Base-by-base conservation (phyloP, 2,888 invertebrate species). In the Stenodema calcarata region DNA sequence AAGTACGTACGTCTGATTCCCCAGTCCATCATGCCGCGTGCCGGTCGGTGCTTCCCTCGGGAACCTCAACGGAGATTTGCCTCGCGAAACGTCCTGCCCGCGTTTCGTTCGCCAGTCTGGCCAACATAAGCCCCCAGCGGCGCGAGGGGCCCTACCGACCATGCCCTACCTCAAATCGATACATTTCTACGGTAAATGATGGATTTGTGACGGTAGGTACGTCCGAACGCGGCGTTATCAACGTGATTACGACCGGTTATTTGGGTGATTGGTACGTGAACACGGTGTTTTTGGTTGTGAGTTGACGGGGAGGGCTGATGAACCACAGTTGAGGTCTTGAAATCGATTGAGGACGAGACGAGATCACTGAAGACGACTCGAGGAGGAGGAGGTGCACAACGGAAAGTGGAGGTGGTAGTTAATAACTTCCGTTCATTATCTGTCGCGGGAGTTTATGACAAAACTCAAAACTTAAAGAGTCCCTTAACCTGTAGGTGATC, bases 1-100 rank as follows among this genome's bases (percentile, higher is more conserved):
- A 41, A 4, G 84, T 92, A 93, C 94, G 93, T 93, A 94, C 94
- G 94, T 93, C 94, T 93, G 90, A 94, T 94, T 89, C 94, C 94
- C 94, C 94, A 94, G 92, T 94, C 94, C 94, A 94, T 94, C 94
- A 94, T 94, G 90, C 92, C 76, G 86, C 23, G 70, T 23, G 82
- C 70, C 79, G 87, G 87, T 47, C 35, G 75, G 79, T 54, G 87
- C 73, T 82, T 87, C 83, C 42, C 70, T 70, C 27, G 42, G 62
- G 80, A 80, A 70, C 41, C 27, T 62, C 82, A 44, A 42, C 27
- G 27, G 82, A 41, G 82, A 69, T 82, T 54, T 62, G 70, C 50
- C 27, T 50, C 27, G 27, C 11, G 62, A 62, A 28, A 27, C 27
- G 12, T 16, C 14, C 11, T 42, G 41, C 42, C 27, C 78, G 78